Conservation (phyloP, 2,113 vertebrate genomes). For the Sus scrofa region T2T-Sscrofa CM000815.6:111495501-111496000, state of each 20-base stretch:
- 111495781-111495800: too few relatives aligned
- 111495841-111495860: too few relatives aligned
- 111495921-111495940: neutral
- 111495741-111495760: neutral
- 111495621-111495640: neutral
- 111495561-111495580: neutral
- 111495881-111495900: too few relatives aligned
- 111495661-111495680: conserved; percentile 6
- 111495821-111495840: too few relatives aligned
- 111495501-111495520: neutral
- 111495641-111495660: neutral
- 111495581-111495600: neutral
- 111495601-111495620: neutral
- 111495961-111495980: neutral
- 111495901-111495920: conserved; percentile 36
- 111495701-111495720: neutral
- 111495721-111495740: neutral
- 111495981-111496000: neutral
- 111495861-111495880: too few relatives aligned
- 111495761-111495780: too few relatives aligned
- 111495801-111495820: too few relatives aligned
- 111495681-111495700: neutral
- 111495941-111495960: neutral
- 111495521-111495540: neutral
- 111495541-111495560: conserved; percentile 20